A percentile compares a stretch with the other conserved stretches of the same genome.
Evolutionary conservation across 2,888 invertebrate genomes (phyloP).

Genomic region (Formica aserva): DNA sequence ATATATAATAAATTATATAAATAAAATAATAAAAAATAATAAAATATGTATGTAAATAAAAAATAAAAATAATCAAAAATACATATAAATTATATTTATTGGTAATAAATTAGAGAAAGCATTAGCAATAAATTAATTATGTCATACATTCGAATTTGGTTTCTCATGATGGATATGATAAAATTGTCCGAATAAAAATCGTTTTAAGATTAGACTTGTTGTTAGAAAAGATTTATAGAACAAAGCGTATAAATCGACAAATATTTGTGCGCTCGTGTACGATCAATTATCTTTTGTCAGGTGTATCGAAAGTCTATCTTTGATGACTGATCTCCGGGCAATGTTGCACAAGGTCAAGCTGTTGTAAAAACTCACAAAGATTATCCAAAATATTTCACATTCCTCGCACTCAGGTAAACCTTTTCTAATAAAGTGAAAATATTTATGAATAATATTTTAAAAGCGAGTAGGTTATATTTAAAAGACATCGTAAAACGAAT

Average conservation of each 20-base stretch:
- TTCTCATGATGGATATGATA: not conserved
- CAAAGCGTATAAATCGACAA: not conserved
- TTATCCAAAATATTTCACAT: conserved; percentile 29
- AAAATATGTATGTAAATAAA: too few relatives aligned
- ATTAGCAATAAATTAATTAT: not conserved
- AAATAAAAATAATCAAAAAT: not conserved
- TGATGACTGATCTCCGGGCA: conserved; percentile 17
- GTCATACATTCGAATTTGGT: not conserved
- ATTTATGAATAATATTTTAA: not conserved
- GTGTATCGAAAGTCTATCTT: conserved; percentile 12
- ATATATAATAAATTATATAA: too few relatives aligned
- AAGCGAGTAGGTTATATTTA: not conserved
- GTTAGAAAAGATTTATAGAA: not conserved
- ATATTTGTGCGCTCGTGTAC: conserved; percentile 4
- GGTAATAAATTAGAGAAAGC: too few relatives aligned
- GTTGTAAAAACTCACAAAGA: conserved; percentile 13
- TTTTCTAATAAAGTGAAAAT: conserved; percentile 1
- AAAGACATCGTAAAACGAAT: not conserved
- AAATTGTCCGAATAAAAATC: not conserved
- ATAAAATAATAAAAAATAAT: too few relatives aligned
- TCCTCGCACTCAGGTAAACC: not conserved
- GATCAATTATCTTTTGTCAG: conserved; percentile 21
- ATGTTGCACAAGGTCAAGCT: not conserved
- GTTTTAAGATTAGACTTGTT: not conserved
- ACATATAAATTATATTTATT: not conserved